These are phyloP conservation scores for Scomberomorus guttatus DNA, from an alignment of 2,797 vertebrate genomes.

Conservation along the genomic window DNA sequence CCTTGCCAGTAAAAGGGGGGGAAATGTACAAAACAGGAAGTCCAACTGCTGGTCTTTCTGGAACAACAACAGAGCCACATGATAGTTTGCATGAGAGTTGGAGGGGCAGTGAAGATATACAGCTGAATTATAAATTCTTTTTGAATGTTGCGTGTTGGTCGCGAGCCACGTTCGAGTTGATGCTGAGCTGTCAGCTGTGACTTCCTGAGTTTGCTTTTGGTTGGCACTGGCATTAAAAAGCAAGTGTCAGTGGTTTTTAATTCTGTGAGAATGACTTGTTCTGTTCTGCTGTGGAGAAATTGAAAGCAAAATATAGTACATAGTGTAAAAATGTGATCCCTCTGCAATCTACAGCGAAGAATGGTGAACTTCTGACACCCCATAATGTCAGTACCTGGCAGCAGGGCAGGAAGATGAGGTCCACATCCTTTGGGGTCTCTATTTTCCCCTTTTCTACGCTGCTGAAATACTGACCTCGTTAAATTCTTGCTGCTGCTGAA, in stretches of 20 bases:
- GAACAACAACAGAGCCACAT: constrained; percentile 64
- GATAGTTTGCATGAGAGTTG: constrained; percentile 52
- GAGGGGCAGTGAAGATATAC: constrained; percentile 45
- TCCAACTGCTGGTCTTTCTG: constrained; percentile 64
- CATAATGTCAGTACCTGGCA: constrained; percentile 13
- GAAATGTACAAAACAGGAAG: constrained; percentile 80
- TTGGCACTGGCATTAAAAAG: constrained; percentile 25
- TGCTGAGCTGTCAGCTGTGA: constrained; percentile 65
- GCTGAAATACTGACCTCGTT: constrained; percentile 7
- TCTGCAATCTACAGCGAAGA: neutral
- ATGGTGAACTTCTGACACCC: constrained; percentile 11
- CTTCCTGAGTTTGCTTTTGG: constrained; percentile 66
- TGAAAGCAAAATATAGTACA: neutral
- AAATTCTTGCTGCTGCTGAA: neutral
- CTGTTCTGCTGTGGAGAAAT: constrained; percentile 41
- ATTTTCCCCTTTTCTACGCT: constrained; percentile 22
- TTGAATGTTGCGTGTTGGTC: constrained; percentile 52
- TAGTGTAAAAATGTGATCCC: constrained; percentile 6
- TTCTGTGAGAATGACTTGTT: neutral
- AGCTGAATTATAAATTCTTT: constrained; percentile 67
- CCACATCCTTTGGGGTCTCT: constrained; percentile 4
- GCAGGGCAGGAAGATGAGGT: neutral
- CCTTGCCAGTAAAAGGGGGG: constrained; percentile 50
- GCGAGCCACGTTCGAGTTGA: constrained; percentile 45
- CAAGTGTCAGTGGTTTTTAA: constrained; percentile 1